Evolutionary conservation across 1,140 invertebrate species (phyloP).

Genomic region (Nephila pilipes): DNA sequence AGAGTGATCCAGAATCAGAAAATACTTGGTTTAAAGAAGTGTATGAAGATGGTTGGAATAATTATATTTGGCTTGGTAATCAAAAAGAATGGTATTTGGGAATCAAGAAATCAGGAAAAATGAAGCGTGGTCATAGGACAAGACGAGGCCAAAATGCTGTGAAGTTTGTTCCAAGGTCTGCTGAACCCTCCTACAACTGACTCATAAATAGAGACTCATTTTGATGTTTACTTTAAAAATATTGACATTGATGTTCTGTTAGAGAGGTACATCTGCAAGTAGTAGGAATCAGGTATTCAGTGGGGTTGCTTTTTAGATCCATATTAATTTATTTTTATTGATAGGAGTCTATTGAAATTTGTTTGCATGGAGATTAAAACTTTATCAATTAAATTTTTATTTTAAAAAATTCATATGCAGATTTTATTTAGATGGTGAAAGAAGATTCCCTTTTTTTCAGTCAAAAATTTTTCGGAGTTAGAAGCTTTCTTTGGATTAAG

Average conservation of each 20-base stretch:
- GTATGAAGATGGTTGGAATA: slow-evolving; percentile 55
- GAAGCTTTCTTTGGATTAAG: too few species aligned
- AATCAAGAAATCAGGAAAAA: slow-evolving; percentile 70
- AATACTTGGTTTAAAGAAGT: slow-evolving; percentile 69
- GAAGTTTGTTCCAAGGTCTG: slow-evolving; percentile 60
- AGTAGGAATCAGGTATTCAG: neutral
- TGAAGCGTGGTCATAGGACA: slow-evolving; percentile 59
- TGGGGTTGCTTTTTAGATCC: neutral
- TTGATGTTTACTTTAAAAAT: neutral
- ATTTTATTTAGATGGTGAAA: too few species aligned
- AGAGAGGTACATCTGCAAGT: neutral
- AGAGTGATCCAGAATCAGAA: slow-evolving; percentile 58
- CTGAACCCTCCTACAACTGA: slow-evolving; percentile 32
- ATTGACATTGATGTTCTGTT: neutral
- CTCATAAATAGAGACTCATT: neutral
- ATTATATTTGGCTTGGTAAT: slow-evolving; percentile 62
- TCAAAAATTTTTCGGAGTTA: too few species aligned
- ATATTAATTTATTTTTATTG: too few species aligned
- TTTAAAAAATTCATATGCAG: neutral
- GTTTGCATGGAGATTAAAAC: neutral
- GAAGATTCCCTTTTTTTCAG: too few species aligned
- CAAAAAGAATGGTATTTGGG: slow-evolving; percentile 67
- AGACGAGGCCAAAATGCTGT: slow-evolving; percentile 52
- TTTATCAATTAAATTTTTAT: neutral
- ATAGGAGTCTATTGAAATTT: neutral